Conservation (phyloP, 2,797 vertebrate genomes). For the Cuculus canorus region DNA sequence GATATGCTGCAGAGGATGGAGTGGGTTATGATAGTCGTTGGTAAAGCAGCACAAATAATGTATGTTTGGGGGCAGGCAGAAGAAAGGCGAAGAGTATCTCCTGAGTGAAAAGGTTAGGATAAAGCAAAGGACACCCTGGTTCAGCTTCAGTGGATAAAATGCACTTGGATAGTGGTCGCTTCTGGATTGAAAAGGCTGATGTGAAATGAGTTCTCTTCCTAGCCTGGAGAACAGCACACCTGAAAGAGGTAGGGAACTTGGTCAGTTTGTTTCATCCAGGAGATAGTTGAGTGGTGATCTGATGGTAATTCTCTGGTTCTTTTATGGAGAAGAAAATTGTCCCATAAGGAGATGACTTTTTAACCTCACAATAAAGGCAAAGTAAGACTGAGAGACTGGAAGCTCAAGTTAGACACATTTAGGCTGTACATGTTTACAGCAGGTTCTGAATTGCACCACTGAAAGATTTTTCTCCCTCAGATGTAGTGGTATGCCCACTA, state of each 20-base stretch:
- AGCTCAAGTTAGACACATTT: neutral
- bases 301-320: neutral
- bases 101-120: neutral
- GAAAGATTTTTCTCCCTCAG: neutral
- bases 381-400: neutral
- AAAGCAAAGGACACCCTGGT: neutral
- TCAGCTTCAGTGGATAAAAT: neutral
- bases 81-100: neutral
- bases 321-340: neutral
- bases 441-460: neutral
- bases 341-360: neutral
- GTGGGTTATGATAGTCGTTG: neutral
- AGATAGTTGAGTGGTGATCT: neutral
- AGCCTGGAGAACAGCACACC: neutral
- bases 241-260: neutral
- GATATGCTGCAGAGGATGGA: neutral
- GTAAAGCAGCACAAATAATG: neutral
- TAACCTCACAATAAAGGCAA: neutral
- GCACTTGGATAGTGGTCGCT: neutral
- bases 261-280: neutral
- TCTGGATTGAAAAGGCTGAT: neutral
- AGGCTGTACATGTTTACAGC: neutral
- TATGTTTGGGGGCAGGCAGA: neutral
- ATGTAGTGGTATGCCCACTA: neutral
- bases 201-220: neutral